Conservation (phyloP, 2,113 vertebrate genomes). For the Halichoeres trimaculatus region DNA sequence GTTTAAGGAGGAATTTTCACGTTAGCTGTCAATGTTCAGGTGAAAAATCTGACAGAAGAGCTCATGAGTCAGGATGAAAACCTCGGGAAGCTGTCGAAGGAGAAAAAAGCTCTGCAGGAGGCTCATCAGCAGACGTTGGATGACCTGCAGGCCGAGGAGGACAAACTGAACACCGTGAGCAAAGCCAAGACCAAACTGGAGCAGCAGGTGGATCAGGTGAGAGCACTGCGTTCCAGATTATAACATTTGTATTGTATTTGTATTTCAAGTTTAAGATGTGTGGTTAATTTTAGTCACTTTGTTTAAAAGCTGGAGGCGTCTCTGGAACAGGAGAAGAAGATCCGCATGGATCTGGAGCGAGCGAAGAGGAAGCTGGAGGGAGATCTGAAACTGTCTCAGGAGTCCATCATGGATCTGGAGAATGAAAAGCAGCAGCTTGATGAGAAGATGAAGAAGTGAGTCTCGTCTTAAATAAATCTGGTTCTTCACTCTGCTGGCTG, state of each 20-base stretch:
- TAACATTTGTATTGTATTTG: no score
- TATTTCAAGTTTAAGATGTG: no score
- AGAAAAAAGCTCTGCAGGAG: conserved; percentile 75
- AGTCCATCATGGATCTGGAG: conserved; percentile 64
- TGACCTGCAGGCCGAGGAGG: conserved; percentile 77
- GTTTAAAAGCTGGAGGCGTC: conserved; percentile 63
- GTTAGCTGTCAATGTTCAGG: conserved; percentile 29
- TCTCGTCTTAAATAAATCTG: neutral
- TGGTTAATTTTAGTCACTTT: no score
- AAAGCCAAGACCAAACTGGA: conserved; percentile 78
- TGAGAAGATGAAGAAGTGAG: conserved; percentile 87
- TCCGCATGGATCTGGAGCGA: conserved; percentile 86
- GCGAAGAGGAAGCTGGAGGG: conserved; percentile 76
- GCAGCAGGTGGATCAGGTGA: conserved; percentile 79
- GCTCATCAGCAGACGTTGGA: conserved; percentile 74
- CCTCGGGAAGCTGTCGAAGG: conserved; percentile 73
- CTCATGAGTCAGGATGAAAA: conserved; percentile 73
- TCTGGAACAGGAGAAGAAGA: conserved; percentile 88
- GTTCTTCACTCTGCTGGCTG: no score
- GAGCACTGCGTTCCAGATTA: neutral
- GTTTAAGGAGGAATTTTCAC: neutral
- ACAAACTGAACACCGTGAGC: conserved; percentile 74
- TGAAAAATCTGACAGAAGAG: conserved; percentile 76
- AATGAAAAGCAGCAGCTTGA: conserved; percentile 84
- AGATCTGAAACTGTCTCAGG: conserved; percentile 65